Evolutionary conservation across 2,797 vertebrate genomes (phyloP).

Genomic region (Cossypha niveicapilla): DNA sequence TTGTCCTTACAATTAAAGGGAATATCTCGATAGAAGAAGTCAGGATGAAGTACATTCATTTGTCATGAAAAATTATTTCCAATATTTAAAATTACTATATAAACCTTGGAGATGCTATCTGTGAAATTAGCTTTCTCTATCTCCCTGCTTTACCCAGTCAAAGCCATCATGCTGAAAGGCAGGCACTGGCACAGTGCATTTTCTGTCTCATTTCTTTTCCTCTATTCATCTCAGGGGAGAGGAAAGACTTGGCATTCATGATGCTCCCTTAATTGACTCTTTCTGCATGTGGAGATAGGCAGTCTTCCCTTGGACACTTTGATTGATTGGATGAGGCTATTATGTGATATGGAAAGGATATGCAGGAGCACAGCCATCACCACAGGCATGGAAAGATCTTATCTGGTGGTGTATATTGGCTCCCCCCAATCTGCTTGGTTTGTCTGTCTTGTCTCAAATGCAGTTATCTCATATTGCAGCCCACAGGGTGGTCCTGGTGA

Average conservation of each 20-base stretch:
- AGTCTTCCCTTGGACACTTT: neutral
- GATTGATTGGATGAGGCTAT: conserved; percentile 5
- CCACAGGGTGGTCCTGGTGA: neutral
- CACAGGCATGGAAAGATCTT: neutral
- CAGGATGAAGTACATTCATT: neutral
- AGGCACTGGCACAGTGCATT: neutral
- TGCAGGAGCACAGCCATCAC: neutral
- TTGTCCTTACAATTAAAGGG: neutral
- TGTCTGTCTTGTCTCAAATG: neutral
- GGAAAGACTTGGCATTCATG: conserved; percentile 31
- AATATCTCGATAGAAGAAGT: neutral
- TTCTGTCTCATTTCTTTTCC: conserved; percentile 29
- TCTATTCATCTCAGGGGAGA: conserved; percentile 3
- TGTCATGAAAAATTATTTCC: conserved; percentile 24
- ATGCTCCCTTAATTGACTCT: conserved; percentile 28
- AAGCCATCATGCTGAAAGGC: conserved; percentile 26
- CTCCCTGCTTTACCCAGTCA: neutral
- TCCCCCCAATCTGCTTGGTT: neutral
- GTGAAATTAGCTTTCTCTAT: conserved; percentile 38
- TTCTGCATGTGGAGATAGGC: conserved; percentile 5
- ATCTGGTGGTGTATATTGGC: neutral
- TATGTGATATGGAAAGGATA: neutral
- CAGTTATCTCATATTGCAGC: neutral
- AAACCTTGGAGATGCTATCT: conserved; percentile 42
- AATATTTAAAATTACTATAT: conserved; percentile 5